Percentiles rank a stretch among this genome's conserved stretches.
These are phyloP conservation scores for Rhodinocichla rosea DNA, from an alignment of 2,113 vertebrate species.

Conservation along the genomic window DNA sequence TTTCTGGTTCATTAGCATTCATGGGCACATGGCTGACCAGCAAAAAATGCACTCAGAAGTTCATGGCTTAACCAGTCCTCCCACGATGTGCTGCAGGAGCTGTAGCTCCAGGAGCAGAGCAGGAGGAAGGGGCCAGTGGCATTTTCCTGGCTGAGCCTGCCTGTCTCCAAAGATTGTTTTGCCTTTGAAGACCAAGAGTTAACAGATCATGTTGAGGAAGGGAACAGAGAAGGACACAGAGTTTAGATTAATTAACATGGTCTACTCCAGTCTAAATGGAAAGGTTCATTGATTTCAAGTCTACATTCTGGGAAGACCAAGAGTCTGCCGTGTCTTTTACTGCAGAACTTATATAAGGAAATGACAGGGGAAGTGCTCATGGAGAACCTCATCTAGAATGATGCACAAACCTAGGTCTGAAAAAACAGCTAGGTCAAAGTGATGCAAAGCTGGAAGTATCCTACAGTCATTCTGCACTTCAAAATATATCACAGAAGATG, in stretches of 20 bases:
- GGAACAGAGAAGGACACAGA: background rate
- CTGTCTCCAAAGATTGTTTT: background rate
- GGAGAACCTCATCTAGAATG: background rate
- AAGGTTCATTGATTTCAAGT: background rate
- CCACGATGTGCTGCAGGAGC: background rate
- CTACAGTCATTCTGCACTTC: background rate
- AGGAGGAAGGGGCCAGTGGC: fast-evolving
- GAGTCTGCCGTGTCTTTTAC: fast-evolving
- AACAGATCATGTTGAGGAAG: background rate
- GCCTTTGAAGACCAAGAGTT: background rate
- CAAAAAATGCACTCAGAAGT: background rate
- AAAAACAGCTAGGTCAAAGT: background rate
- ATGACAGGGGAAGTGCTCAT: background rate
- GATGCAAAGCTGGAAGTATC: background rate
- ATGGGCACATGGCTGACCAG: background rate
- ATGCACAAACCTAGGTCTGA: background rate
- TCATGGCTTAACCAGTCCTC: background rate
- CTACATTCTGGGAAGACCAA: background rate
- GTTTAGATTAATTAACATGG: background rate
- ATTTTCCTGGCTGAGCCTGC: fast-evolving
- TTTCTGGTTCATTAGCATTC: background rate
- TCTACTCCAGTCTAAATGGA: background rate
- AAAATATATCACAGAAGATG: background rate
- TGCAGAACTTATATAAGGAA: background rate
- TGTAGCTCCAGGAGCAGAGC: background rate